Conservation (phyloP, 1,140 invertebrate species). For the Anadara kagoshimensis region DNA sequence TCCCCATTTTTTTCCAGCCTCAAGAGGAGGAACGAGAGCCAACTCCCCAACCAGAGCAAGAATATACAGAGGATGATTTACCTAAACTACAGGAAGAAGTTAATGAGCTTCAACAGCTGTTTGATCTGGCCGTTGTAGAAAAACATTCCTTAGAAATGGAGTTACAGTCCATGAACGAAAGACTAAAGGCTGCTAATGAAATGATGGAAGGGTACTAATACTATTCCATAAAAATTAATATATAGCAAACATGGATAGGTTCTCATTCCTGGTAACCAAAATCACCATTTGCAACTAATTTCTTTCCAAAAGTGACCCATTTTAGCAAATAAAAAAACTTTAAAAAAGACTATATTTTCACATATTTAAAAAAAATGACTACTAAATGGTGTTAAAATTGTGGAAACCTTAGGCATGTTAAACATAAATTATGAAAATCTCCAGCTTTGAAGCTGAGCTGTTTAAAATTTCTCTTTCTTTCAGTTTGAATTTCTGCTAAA, state of each 20-base stretch:
- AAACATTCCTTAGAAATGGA: conserved; percentile 72
- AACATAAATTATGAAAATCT: too few species aligned
- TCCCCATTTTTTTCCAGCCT: background rate
- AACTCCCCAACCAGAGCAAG: conserved; percentile 57
- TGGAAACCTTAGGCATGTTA: too few species aligned
- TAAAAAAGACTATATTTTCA: background rate
- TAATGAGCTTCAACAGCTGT: conserved; percentile 65
- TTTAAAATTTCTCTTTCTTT: too few species aligned
- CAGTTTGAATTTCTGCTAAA: too few species aligned
- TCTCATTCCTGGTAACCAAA: too few species aligned
- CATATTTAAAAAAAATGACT: background rate
- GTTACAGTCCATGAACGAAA: conserved; percentile 71
- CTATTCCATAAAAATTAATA: background rate
- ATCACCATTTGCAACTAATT: too few species aligned
- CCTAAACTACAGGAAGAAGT: conserved; percentile 67
- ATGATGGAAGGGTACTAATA: conserved; percentile 65
- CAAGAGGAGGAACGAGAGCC: conserved; percentile 41
- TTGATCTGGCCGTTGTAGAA: conserved; percentile 70
- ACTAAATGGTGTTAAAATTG: background rate
- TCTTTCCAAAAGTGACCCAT: too few species aligned
- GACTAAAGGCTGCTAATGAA: conserved; percentile 72
- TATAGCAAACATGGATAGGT: conserved; percentile 5
- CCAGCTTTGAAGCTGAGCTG: too few species aligned
- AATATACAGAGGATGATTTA: conserved; percentile 66
- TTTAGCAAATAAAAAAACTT: too few species aligned